A percentile compares a stretch with the other conserved stretches of the same genome.
Conservation (phyloP, 2,888 invertebrate species). For the Eurois occulta region DNA sequence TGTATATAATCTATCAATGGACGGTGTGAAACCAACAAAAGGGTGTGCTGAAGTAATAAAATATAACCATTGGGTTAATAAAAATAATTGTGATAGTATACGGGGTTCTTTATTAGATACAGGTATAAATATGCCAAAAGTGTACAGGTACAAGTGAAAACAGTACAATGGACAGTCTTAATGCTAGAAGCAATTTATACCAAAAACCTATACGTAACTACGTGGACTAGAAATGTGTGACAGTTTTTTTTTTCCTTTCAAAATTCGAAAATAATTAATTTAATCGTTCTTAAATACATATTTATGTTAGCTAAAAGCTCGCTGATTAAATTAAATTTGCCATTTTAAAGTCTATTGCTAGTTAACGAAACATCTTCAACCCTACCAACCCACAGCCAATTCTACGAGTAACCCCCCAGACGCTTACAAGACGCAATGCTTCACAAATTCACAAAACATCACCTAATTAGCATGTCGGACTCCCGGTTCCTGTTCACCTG, state of each 20-base stretch:
- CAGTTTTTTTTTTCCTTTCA: background rate
- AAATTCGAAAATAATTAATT: background rate
- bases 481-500: conserved; percentile 79
- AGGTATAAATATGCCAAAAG: background rate
- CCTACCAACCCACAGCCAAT: background rate
- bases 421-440: conserved; percentile 27
- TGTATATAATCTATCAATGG: conserved; percentile 8
- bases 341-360: background rate
- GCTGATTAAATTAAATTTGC: background rate
- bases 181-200: background rate
- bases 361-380: background rate
- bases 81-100: background rate
- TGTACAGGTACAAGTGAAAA: background rate
- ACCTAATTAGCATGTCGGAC: conserved; percentile 58
- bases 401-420: conserved; percentile 7
- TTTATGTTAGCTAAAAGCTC: background rate
- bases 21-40: background rate
- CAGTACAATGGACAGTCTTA: background rate
- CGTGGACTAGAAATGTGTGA: background rate
- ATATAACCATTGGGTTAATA: conserved; percentile 4
- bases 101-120: background rate
- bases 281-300: background rate
- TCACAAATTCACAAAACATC: conserved; percentile 53
- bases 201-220: background rate
- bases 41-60: conserved; percentile 3